A percentile compares a stretch with the other conserved stretches of the same genome.
Evolutionary conservation across 2,113 vertebrate species (phyloP).

Genomic region (Nannospalax galili): DNA sequence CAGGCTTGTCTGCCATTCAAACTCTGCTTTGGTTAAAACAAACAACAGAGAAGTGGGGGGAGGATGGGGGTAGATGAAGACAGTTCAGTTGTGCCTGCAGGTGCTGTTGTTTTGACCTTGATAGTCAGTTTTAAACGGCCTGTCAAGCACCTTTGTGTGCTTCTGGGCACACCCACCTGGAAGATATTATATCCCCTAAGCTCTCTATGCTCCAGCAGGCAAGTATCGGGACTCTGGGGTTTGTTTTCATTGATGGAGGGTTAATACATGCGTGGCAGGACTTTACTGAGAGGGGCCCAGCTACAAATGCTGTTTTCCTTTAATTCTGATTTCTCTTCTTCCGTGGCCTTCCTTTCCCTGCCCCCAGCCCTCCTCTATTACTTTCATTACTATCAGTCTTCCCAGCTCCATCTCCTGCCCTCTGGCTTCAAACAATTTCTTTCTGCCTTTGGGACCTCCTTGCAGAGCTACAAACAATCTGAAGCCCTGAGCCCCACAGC

Average conservation of each 20-base stretch:
- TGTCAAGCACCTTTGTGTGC: conserved; percentile 75
- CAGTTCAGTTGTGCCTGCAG: conserved; percentile 57
- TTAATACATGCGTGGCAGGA: conserved; percentile 59
- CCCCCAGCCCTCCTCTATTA: neutral
- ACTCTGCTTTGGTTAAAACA: conserved; percentile 69
- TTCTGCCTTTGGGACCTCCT: conserved; percentile 60
- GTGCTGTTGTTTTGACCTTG: conserved; percentile 76
- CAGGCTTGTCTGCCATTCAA: conserved; percentile 62
- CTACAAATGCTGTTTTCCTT: conserved; percentile 66
- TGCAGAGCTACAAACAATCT: conserved; percentile 59
- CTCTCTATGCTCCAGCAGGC: conserved; percentile 67
- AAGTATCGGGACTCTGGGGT: conserved; percentile 42
- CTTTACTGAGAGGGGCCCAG: conserved; percentile 42
- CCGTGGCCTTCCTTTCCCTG: neutral
- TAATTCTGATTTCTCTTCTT: conserved; percentile 63
- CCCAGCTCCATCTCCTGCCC: neutral
- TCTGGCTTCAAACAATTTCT: conserved; percentile 64
- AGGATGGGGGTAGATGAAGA: conserved; percentile 36
- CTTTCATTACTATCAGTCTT: neutral
- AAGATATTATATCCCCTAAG: conserved; percentile 66
- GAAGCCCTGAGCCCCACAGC: conserved; percentile 26
- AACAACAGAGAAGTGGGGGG: conserved; percentile 46
- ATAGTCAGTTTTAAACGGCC: conserved; percentile 74
- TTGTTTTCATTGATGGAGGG: conserved; percentile 66
- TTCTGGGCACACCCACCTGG: conserved; percentile 76